Percentiles rank a stretch among this genome's conserved stretches.
Evolutionary conservation across 2,113 vertebrate species (phyloP).

Genomic region (Lophura nycthemera): DNA sequence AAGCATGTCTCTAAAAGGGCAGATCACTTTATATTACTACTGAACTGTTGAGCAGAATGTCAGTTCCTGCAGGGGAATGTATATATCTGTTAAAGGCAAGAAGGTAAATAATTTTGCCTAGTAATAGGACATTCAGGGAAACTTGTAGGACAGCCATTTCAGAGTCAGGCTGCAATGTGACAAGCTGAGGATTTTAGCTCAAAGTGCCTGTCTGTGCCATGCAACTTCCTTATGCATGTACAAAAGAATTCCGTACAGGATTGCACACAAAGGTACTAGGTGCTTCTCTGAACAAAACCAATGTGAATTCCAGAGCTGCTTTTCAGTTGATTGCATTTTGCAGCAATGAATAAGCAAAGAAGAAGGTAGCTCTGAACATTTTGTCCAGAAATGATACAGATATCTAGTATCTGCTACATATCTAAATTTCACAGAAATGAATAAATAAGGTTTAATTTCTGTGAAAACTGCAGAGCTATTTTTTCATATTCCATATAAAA

Average conservation of each 20-base stretch:
- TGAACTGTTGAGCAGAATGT: neutral
- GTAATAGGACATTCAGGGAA: neutral
- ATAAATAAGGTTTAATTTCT: neutral
- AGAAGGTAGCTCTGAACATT: neutral
- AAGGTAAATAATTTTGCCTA: neutral
- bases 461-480: neutral
- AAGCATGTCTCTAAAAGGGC: neutral
- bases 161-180: neutral
- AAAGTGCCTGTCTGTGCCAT: neutral
- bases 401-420: neutral
- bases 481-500: neutral
- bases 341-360: neutral
- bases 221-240: neutral
- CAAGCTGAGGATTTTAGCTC: neutral
- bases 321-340: neutral
- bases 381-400: neutral
- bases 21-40: neutral
- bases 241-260: neutral
- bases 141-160: neutral
- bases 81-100: neutral
- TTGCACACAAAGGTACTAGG: neutral
- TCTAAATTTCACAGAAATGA: neutral
- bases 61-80: neutral
- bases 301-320: neutral
- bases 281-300: neutral